A percentile compares a stretch with the other conserved stretches of the same genome.
phyloP scores from a whole-genome alignment of 1,140 invertebrate genomes.

The Sycobia sp. region DNA sequence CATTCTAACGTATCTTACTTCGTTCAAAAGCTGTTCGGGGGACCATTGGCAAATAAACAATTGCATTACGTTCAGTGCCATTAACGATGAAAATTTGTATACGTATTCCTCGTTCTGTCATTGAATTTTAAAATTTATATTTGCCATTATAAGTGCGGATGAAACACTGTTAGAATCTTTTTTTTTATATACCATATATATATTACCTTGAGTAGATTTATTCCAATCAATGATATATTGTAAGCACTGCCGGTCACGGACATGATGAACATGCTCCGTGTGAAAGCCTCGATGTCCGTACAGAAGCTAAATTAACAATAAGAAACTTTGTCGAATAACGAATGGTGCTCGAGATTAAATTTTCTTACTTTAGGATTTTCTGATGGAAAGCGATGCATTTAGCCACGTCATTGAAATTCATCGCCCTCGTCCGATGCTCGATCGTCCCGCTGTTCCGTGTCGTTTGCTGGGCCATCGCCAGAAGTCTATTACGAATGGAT shows the following conservation, averaged over 20 bases:
- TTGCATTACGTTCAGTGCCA: not conserved
- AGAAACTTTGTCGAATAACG: not conserved
- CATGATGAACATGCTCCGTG: not conserved
- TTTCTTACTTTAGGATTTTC: not conserved
- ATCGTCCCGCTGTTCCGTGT: not conserved
- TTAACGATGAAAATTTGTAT: not conserved
- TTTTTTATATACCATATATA: too few relatives aligned
- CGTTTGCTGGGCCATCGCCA: not conserved
- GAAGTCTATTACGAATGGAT: not conserved
- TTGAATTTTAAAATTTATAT: too few relatives aligned
- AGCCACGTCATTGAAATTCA: not conserved
- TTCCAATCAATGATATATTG: constrained; percentile 11
- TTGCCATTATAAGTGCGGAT: too few relatives aligned
- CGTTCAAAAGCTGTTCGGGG: not conserved
- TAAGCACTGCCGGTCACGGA: not conserved
- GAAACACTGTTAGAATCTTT: too few relatives aligned
- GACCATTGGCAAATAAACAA: constrained; percentile 2
- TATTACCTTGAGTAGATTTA: constrained; percentile 4
- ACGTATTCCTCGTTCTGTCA: too few relatives aligned
- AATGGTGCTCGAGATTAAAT: too few relatives aligned
- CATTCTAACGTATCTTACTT: too few relatives aligned
- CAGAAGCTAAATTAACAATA: constrained; percentile 4
- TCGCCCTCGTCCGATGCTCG: not conserved
- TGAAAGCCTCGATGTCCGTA: not conserved
- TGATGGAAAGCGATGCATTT: not conserved